Evolutionary conservation across 2,113 vertebrate genomes (phyloP).

Genomic region (Antennarius striatus): DNA sequence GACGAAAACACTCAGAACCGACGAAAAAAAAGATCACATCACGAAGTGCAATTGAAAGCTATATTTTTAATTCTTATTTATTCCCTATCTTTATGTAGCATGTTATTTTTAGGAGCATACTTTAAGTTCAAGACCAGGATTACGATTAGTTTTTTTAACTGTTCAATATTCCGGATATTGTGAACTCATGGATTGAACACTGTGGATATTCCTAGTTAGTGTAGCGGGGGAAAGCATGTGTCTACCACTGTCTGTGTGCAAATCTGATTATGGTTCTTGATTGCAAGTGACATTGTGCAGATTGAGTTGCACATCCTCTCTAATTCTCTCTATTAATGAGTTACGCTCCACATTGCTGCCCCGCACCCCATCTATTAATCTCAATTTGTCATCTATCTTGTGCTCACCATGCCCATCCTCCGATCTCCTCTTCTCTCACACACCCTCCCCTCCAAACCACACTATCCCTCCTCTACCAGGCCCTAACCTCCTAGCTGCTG

Average conservation of each 20-base stretch:
- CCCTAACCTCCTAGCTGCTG: constrained; percentile 30
- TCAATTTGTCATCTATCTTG: constrained; percentile 83
- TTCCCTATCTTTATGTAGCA: too few species aligned
- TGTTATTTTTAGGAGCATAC: background rate
- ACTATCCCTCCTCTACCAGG: constrained; percentile 44
- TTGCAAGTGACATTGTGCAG: constrained; percentile 81
- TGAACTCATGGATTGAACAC: background rate
- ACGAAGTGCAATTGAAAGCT: background rate
- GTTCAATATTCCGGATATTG: constrained; percentile 37
- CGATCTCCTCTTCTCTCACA: background rate
- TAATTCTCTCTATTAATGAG: constrained; percentile 86
- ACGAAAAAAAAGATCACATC: background rate
- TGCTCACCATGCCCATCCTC: constrained; percentile 43
- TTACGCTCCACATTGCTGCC: constrained; percentile 79
- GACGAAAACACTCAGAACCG: too few species aligned
- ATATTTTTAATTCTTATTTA: too few species aligned
- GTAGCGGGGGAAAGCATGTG: background rate
- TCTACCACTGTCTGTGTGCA: constrained; percentile 62
- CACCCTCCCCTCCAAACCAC: constrained; percentile 14
- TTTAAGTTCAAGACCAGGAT: constrained; percentile 6
- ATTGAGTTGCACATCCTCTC: constrained; percentile 82
- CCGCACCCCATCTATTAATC: constrained; percentile 85
- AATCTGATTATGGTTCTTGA: constrained; percentile 79
- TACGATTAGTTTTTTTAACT: background rate
- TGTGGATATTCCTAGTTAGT: constrained; percentile 14